Evolutionary conservation across 1,140 invertebrate genomes (phyloP).

Genomic region (Telenomus remus): DNA sequence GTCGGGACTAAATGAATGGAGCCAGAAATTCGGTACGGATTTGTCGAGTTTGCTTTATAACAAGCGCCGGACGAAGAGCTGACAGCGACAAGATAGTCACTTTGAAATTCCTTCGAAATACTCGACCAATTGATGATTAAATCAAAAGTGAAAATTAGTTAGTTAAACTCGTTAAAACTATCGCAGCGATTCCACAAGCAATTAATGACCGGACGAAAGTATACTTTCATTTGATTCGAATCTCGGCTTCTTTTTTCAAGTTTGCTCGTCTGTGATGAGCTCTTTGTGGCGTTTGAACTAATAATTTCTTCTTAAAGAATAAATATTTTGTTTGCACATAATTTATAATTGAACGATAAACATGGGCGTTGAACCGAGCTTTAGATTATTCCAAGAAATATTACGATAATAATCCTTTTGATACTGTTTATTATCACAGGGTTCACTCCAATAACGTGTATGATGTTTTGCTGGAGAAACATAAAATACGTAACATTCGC

Average conservation of each 20-base stretch:
- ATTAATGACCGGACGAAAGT: slow-evolving; percentile 24
- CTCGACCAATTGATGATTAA: slow-evolving; percentile 44
- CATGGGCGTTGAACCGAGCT: too few species aligned
- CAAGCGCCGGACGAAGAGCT: slow-evolving; percentile 13
- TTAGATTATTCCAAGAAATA: too few species aligned
- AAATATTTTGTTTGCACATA: too few species aligned
- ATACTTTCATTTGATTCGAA: neutral
- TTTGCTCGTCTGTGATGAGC: neutral
- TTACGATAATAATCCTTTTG: too few species aligned
- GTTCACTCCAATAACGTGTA: too few species aligned
- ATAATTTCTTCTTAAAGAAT: too few species aligned
- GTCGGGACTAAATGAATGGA: slow-evolving; percentile 17
- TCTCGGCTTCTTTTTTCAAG: neutral
- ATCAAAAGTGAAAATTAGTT: slow-evolving; percentile 46
- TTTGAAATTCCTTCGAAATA: slow-evolving; percentile 32
- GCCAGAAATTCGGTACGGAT: slow-evolving; percentile 11
- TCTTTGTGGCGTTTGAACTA: neutral
- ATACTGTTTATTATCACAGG: too few species aligned
- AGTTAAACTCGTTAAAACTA: slow-evolving; percentile 43
- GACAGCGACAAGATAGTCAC: slow-evolving; percentile 7
- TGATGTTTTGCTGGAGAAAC: too few species aligned
- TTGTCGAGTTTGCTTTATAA: slow-evolving; percentile 36
- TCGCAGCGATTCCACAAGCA: slow-evolving; percentile 22
- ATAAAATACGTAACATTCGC: too few species aligned
- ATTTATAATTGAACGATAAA: too few species aligned